Conservation (phyloP, 2,113 vertebrate genomes). For the Pangasianodon hypophthalmus region DNA sequence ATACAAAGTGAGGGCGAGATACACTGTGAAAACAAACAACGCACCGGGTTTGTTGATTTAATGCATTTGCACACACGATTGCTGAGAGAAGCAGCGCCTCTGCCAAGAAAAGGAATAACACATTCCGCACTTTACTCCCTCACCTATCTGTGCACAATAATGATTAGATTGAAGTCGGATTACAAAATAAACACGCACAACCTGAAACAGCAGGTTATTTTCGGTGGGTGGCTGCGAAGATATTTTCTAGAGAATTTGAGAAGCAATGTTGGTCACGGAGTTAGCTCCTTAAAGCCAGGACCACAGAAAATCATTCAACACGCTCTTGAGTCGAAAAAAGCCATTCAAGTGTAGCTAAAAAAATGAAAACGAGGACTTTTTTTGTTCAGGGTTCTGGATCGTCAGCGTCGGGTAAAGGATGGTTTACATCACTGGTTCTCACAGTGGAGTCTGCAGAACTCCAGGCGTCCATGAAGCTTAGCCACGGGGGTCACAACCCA, state of each 20-base stretch:
- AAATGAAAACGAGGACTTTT: background rate
- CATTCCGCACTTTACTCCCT: constrained; percentile 52
- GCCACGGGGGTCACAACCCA: background rate
- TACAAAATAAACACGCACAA: constrained; percentile 44
- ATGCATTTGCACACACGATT: constrained; percentile 63
- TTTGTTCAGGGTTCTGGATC: background rate
- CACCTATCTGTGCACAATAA: constrained; percentile 53
- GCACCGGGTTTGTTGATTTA: constrained; percentile 67
- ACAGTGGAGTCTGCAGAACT: background rate
- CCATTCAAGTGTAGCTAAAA: background rate
- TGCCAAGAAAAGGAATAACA: constrained; percentile 66
- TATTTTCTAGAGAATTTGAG: background rate
- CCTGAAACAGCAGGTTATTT: background rate
- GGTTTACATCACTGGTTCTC: background rate
- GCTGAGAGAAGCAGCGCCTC: constrained; percentile 56
- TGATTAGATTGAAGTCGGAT: constrained; percentile 63
- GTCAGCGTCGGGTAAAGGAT: background rate
- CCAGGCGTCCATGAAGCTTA: background rate
- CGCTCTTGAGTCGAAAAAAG: background rate
- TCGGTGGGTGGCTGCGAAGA: background rate
- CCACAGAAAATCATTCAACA: background rate
- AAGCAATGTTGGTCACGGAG: background rate
- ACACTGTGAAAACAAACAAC: constrained; percentile 73
- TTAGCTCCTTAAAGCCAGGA: background rate
- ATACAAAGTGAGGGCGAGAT: constrained; percentile 67